Conservation (phyloP, 92 coral and sea anemone species). For the Phymanthus crucifer region DNA sequence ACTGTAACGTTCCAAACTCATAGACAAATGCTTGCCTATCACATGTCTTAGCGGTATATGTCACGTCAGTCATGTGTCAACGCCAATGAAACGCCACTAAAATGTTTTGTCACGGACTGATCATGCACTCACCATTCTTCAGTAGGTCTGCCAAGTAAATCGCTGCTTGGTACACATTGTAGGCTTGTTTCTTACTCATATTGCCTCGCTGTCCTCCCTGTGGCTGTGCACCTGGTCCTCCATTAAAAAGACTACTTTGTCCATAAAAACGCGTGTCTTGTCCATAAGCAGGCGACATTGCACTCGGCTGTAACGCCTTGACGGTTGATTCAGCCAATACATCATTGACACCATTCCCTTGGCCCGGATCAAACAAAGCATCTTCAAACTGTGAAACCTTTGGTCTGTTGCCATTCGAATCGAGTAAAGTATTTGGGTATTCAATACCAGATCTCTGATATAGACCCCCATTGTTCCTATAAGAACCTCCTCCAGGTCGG, state of each 20-base stretch:
- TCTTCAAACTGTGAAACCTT: slow-evolving; percentile 17
- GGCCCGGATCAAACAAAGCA: slow-evolving; percentile 12
- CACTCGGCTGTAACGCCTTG: slow-evolving; percentile 1
- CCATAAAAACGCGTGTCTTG: slow-evolving; percentile 9
- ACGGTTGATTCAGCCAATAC: neutral
- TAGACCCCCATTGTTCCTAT: neutral
- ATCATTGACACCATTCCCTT: neutral
- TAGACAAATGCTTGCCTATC: neutral
- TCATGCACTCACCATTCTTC: slow-evolving; percentile 66
- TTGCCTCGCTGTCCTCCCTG: neutral
- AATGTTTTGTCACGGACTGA: too few relatives aligned
- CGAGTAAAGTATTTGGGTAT: slow-evolving; percentile 14
- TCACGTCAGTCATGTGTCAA: neutral
- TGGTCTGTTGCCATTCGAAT: slow-evolving; percentile 5
- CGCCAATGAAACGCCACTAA: too few relatives aligned
- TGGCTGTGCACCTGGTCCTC: neutral
- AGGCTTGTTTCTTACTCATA: slow-evolving; percentile 44
- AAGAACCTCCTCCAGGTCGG: neutral
- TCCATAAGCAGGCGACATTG: neutral
- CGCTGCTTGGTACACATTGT: slow-evolving; percentile 65
- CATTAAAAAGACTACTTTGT: neutral
- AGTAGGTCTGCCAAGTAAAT: slow-evolving; percentile 68
- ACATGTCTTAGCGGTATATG: neutral
- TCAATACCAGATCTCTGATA: slow-evolving; percentile 25
- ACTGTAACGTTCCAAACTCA: neutral